A percentile compares a stretch with the other conserved stretches of the same genome.
phyloP scores from a whole-genome alignment of 92 coral and sea anemone genomes.

The Siderastrea radians region DNA sequence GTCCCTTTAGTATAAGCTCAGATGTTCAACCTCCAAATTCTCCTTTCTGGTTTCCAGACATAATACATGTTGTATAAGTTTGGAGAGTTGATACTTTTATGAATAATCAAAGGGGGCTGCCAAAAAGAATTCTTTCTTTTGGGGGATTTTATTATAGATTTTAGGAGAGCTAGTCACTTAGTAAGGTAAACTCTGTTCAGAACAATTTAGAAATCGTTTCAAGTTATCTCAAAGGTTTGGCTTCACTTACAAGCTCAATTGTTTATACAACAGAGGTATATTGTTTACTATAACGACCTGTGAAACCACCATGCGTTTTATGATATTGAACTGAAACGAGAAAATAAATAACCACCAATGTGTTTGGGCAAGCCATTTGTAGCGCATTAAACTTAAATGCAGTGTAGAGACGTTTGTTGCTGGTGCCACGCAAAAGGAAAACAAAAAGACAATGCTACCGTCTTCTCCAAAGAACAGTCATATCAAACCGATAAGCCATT shows the following conservation, averaged over 20 bases:
- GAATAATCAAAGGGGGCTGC: no score
- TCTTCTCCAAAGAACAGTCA: neutral
- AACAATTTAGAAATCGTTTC: neutral
- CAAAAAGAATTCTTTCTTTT: neutral
- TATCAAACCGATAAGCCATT: no score
- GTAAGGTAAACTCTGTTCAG: no score
- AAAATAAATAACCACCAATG: neutral
- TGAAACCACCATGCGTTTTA: constrained; percentile 12
- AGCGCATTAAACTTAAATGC: neutral
- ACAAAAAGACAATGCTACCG: neutral
- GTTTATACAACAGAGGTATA: neutral
- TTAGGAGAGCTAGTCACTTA: no score
- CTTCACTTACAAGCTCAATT: neutral
- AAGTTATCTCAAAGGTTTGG: neutral
- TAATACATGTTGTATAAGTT: no score
- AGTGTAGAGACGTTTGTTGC: neutral
- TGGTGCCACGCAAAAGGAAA: neutral
- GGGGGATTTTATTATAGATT: neutral
- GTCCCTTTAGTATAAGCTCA: no score
- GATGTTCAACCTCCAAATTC: no score
- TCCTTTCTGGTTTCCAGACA: no score
- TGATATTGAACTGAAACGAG: neutral
- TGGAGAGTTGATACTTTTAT: no score
- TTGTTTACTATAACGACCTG: neutral
- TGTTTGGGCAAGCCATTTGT: neutral